A percentile compares a stretch with the other conserved stretches of the same genome.
Evolutionary conservation across 2,888 invertebrate species (phyloP).

Genomic region (Julus scandinavius): DNA sequence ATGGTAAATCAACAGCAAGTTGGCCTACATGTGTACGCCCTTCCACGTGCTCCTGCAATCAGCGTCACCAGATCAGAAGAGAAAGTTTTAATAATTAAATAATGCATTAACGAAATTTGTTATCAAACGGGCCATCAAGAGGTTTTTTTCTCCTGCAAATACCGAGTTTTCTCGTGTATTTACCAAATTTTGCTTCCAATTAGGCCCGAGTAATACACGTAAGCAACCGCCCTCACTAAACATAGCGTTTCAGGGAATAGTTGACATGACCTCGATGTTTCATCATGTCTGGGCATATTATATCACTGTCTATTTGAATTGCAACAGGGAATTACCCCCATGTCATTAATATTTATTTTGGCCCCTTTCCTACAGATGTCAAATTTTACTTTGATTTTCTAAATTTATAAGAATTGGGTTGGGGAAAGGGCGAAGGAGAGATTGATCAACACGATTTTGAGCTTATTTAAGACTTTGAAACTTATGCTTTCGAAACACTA

Average conservation of each 20-base stretch:
- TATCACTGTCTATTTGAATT: background rate
- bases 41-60: background rate
- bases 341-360: background rate
- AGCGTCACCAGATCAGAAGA: background rate
- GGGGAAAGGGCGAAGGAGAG: background rate
- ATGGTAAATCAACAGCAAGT: constrained; percentile 6
- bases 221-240: constrained; percentile 22
- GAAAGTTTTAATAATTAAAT: constrained; percentile 20
- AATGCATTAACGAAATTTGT: background rate
- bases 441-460: background rate
- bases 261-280: background rate
- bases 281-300: background rate
- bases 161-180: background rate
- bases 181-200: background rate
- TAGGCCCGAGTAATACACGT: background rate
- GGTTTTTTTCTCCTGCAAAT: background rate
- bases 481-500: too few relatives aligned
- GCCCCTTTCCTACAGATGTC: background rate
- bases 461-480: background rate
- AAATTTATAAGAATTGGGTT: background rate
- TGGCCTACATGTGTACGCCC: constrained; percentile 13
- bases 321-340: background rate
- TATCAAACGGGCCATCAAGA: background rate
- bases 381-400: background rate
- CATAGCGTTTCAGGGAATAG: background rate